Evolutionary conservation across 2,797 vertebrate genomes (phyloP), one percentile per base, ranked within the genome.

Genomic region (Rhinichthys osculus): DNA sequence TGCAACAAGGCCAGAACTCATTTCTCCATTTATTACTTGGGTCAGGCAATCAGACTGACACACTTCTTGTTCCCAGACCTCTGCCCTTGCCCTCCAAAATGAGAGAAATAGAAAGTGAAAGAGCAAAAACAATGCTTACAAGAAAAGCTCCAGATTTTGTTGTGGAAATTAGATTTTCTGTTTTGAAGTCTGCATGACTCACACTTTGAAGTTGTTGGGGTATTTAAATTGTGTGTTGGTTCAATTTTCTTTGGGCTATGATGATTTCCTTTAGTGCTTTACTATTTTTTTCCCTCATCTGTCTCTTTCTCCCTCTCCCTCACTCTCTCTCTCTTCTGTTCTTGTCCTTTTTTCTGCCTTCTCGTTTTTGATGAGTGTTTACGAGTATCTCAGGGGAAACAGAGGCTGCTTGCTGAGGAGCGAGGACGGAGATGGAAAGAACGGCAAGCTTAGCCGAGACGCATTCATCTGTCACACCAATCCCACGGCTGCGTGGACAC

Each of bases 401-500:
- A 84, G 82, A 35, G 44, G 59, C 78, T 59, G 69, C 52, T 54
- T 80, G 82, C 62, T 67, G 50, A 72, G 42, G 82, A 85, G 66
- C 7, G 79, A 40, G 70, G 80, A 82, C 27, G 67, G 71, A 87
- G 84, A 70, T 82, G 77, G 80, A 80, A 81, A 62, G 81, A 85
- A 88, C 88, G 73, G 82, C 57, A 16, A 80, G 88, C 84, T 90
- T 89, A 90, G 85, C 84, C 66, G 78, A 82, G 70, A 89, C 79
- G 85, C 87, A 90, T 84, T 91, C 89, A 91, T 86, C 88, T 89
- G 90, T 89, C 89, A 90, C 80, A 84, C 74, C 83, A 90, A 89
- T 89, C 81, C 86, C 87, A 87, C 57, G 80, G 67, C 85, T 78
- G 83, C 70, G 72, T 83, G 77, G 86, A 87, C 88, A 90, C 82